Base-by-base conservation (phyloP, 1,140 invertebrate species). In the Leptinotarsa defecta region DNA sequence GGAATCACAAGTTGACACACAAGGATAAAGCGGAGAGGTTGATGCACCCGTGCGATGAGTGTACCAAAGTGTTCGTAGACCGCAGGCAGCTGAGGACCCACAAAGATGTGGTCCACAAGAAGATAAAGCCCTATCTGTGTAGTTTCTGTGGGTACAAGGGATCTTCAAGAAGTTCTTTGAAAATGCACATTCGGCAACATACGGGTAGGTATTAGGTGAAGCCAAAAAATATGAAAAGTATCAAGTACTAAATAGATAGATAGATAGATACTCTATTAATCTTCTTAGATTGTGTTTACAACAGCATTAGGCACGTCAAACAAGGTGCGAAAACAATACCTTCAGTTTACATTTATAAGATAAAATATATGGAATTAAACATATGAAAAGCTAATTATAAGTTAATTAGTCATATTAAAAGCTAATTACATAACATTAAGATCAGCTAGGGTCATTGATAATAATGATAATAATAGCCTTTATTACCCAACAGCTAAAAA, bases 101-200 rank as follows among this genome's bases (percentile, higher is more conserved):
- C 78, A 87, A 89, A 15, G 87, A 90, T 71, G 88, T 88, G 27
- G 91, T 93, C 0, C 93, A 94, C 81, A 88, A 90, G 13, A 92
- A 92, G 83, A 76, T 90, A 64, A 91, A 90, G 75, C 91, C 90
- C 1, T 92, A 90, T 81, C 87, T 91, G n/a, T 96, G 94, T 81
- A 86, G 86, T 49, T 89, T 89, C 74, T 96, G 94, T 86, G 90
- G 91, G 27, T 92, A 94, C 82, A 86, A 90, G 62, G 85, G 92
- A 52, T 87, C 90, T 73, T 90, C 86, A 57, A 91, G 88, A 76
- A 88, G 86, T 79, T 89, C 90, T 67, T 83, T 95, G 3, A 89
- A 90, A 78, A 86, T 95, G 62, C 94, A 96, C 83, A 86, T 93
- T 79, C 86, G 93, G 63, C 91, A 90, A 63, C 94, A 95, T 84